These are phyloP conservation scores for Babyrousa celebensis DNA, from an alignment of 2,797 vertebrate genomes.

Conservation along the genomic window DNA sequence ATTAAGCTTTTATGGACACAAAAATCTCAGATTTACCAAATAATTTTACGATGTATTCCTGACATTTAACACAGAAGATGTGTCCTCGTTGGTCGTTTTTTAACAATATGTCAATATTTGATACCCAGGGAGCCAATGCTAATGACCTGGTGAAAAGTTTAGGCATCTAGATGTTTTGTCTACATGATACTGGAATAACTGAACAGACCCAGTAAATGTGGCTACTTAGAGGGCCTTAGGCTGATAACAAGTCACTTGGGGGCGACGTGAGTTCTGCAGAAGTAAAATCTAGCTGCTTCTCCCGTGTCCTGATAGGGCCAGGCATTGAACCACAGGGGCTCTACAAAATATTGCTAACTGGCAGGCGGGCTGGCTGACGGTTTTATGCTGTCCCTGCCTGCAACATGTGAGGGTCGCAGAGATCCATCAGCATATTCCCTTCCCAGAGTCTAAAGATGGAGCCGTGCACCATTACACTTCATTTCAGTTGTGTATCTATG, in stretches of 20 bases:
- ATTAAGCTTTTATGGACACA: not conserved
- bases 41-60: constrained; percentile 5
- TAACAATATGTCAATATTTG: not conserved
- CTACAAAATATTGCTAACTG: constrained; percentile 62
- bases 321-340: not conserved
- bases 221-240: constrained; percentile 45
- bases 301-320: not conserved
- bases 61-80: constrained; percentile 40
- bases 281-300: constrained; percentile 60
- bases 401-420: constrained; percentile 55
- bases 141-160: constrained; percentile 15
- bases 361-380: not conserved
- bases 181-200: not conserved
- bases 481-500: constrained; percentile 69
- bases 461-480: constrained; percentile 65
- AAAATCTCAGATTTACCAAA: constrained; percentile 8
- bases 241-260: constrained; percentile 75
- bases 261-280: constrained; percentile 71
- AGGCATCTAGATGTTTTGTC: constrained; percentile 34
- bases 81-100: not conserved
- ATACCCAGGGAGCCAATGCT: not conserved
- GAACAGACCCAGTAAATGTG: constrained; percentile 1
- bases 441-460: constrained; percentile 57
- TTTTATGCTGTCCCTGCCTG: not conserved
- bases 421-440: constrained; percentile 18